Conservation (phyloP, 2,888 invertebrate species). For the Tetragnatha montana region DNA sequence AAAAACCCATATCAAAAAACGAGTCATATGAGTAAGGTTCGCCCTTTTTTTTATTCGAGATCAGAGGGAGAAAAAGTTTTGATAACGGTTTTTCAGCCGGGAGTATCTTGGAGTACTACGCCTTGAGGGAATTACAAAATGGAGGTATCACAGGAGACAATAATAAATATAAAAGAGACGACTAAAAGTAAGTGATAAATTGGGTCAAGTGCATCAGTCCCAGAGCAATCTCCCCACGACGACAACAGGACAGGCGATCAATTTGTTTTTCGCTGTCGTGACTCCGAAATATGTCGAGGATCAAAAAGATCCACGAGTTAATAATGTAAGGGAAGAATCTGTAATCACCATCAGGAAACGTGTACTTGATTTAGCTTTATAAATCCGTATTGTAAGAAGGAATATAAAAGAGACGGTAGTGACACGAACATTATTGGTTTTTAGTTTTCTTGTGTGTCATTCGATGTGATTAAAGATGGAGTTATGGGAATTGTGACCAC, state of each 20-base stretch:
- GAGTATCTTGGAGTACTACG: background rate
- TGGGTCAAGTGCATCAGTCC: constrained; percentile 62
- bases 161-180: constrained; percentile 27
- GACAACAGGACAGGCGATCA: constrained; percentile 22
- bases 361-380: background rate
- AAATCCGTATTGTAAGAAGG: no score
- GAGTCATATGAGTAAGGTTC: constrained; percentile 13
- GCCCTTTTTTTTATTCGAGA: background rate
- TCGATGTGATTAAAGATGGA: no score
- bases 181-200: constrained; percentile 55
- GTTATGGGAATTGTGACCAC: no score
- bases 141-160: constrained; percentile 15
- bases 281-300: constrained; percentile 15
- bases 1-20: constrained; percentile 5
- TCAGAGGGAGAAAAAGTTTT: constrained; percentile 15
- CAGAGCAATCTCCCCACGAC: constrained; percentile 43
- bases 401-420: no score
- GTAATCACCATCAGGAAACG: background rate
- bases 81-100: constrained; percentile 21
- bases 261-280: constrained; percentile 54
- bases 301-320: constrained; percentile 1
- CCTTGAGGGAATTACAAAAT: constrained; percentile 35
- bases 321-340: background rate
- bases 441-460: no score
- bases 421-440: no score